These are phyloP conservation scores for Drosophila pandora DNA, from an alignment of 1,140 invertebrate species.

Conservation along the genomic window DNA sequence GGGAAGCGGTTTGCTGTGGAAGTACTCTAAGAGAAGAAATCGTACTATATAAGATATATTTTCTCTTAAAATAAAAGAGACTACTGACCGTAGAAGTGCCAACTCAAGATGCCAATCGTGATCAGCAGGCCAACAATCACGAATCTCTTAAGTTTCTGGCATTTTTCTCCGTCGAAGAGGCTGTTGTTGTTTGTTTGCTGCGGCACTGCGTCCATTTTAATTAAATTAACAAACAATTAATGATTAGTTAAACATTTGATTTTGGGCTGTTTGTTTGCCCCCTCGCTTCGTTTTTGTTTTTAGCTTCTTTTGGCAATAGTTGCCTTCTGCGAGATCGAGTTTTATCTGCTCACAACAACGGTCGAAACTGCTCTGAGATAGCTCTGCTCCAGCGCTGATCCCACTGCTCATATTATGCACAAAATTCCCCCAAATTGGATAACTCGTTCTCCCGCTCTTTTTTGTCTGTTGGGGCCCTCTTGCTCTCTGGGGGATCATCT, in stretches of 20 bases:
- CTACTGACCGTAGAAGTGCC: slow-evolving; percentile 75
- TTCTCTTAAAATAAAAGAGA: slow-evolving; percentile 1
- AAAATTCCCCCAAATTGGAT: slow-evolving; percentile 8
- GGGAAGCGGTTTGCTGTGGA: slow-evolving; percentile 60
- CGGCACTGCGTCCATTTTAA: slow-evolving; percentile 32
- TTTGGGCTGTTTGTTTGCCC: slow-evolving; percentile 17
- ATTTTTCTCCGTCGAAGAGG: slow-evolving; percentile 72
- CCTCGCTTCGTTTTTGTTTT: slow-evolving; percentile 12
- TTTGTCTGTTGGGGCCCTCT: not conserved
- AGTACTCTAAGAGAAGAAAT: slow-evolving; percentile 53
- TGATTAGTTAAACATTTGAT: slow-evolving; percentile 49
- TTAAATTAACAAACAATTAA: slow-evolving; percentile 45
- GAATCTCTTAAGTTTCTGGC: slow-evolving; percentile 73
- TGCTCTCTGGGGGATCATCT: slow-evolving; percentile 55
- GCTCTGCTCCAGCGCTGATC: slow-evolving; percentile 32
- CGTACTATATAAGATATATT: not conserved
- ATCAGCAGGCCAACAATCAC: slow-evolving; percentile 63
- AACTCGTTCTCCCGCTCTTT: slow-evolving; percentile 1
- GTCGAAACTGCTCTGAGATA: slow-evolving; percentile 35
- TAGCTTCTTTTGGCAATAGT: not conserved
- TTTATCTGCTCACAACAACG: slow-evolving; percentile 26
- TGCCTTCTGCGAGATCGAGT: slow-evolving; percentile 7
- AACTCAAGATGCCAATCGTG: slow-evolving; percentile 69
- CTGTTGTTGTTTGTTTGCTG: slow-evolving; percentile 36
- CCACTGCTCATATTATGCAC: slow-evolving; percentile 24